phyloP scores from a whole-genome alignment of 2,113 vertebrate species.

The Oreocharis arfaki region DNA sequence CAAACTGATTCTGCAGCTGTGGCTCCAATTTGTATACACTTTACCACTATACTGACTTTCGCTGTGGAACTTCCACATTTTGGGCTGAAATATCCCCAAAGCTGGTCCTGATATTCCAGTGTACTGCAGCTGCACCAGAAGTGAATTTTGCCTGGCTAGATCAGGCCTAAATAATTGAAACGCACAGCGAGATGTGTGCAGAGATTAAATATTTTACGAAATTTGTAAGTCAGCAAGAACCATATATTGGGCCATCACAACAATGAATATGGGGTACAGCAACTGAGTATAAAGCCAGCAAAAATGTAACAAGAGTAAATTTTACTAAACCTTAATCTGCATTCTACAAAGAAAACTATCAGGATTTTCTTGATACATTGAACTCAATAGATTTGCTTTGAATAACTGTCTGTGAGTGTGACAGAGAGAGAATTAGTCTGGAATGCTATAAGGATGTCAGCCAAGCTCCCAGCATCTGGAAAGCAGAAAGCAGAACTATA shows the following conservation, averaged over 20 bases:
- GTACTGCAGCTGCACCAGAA: not conserved
- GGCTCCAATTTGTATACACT: not conserved
- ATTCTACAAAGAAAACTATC: not conserved
- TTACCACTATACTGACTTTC: not conserved
- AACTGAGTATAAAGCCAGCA: not conserved
- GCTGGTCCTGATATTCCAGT: not conserved
- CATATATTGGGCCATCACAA: not conserved
- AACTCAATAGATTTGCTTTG: constrained; percentile 33
- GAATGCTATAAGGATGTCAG: constrained; percentile 62
- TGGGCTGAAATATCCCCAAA: not conserved
- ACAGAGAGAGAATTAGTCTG: constrained; percentile 58
- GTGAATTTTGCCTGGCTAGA: not conserved
- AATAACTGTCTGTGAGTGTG: constrained; percentile 11
- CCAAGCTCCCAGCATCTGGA: constrained; percentile 73
- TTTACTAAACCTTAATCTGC: not conserved
- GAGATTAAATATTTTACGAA: not conserved
- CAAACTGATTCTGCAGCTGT: constrained; percentile 4
- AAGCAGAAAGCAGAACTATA: constrained; percentile 74
- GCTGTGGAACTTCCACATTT: not conserved
- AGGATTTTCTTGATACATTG: not conserved
- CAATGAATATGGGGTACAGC: not conserved
- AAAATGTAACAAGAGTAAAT: not conserved
- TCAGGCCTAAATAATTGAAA: not conserved
- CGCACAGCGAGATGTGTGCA: not conserved
- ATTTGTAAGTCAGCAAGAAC: not conserved